phyloP scores from a whole-genome alignment of 2,888 invertebrate species.

The Stenchaetothrips biformis region DNA sequence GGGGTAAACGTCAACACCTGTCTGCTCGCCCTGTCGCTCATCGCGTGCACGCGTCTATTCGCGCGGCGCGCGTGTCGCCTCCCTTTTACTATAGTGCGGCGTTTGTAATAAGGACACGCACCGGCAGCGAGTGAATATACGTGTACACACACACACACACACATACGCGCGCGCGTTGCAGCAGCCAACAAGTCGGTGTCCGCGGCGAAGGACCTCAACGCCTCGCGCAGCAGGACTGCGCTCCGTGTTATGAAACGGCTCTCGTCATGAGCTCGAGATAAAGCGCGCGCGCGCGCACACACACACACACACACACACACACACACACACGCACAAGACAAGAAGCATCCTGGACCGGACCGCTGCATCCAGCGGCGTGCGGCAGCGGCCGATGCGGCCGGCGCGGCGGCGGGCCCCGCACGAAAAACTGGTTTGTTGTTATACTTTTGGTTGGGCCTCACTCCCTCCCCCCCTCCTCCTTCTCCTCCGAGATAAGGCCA shows the following conservation, averaged over 20 bases:
- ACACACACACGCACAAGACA: background rate
- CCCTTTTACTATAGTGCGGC: background rate
- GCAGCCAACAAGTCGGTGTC: too few species aligned
- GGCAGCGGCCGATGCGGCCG: background rate
- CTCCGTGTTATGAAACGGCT: conserved; percentile 1
- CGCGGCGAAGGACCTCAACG: too few species aligned
- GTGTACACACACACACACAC: background rate
- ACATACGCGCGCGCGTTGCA: too few species aligned
- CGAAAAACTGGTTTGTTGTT: conserved; percentile 17
- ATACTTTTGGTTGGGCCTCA: conserved; percentile 22
- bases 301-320: background rate
- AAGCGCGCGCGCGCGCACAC: too few species aligned
- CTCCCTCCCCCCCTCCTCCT: background rate
- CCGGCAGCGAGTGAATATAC: background rate
- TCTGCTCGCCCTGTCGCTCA: background rate
- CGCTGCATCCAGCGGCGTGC: background rate
- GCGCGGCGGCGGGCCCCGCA: background rate
- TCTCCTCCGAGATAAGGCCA: background rate
- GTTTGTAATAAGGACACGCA: background rate
- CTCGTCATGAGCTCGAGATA: conserved; percentile 8
- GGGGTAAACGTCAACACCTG: background rate
- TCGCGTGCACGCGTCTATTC: background rate
- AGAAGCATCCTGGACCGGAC: background rate
- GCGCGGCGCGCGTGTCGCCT: background rate
- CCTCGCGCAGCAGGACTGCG: too few species aligned